phyloP scores from a whole-genome alignment of 2,113 vertebrate species.

The Manacus vitellinus region DNA sequence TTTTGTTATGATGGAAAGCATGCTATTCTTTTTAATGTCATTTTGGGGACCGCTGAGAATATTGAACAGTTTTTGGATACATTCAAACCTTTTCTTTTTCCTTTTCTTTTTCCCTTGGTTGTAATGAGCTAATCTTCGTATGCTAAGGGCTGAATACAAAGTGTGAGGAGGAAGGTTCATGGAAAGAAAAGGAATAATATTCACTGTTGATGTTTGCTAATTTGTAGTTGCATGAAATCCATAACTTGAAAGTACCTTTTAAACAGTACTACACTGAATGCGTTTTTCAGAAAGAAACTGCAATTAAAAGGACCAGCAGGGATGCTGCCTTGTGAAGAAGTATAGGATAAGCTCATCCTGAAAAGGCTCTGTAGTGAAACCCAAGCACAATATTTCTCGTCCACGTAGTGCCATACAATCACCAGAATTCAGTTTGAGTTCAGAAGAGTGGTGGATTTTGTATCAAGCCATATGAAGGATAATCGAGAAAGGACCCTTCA shows the following conservation, averaged over 20 bases:
- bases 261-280: neutral
- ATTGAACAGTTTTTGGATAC: slow-evolving; percentile 13
- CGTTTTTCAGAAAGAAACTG: neutral
- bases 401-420: neutral
- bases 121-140: neutral
- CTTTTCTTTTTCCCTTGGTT: neutral
- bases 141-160: neutral
- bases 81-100: slow-evolving; percentile 6
- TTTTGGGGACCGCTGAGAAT: neutral
- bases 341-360: neutral
- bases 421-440: neutral
- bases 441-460: accelerated
- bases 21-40: slow-evolving; percentile 34
- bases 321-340: neutral
- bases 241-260: neutral
- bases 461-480: neutral
- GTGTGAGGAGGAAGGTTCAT: neutral
- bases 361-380: neutral
- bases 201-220: neutral
- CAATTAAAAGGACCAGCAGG: neutral
- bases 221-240: neutral
- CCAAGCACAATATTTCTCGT: neutral
- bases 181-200: neutral
- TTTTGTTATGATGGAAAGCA: slow-evolving; percentile 28
- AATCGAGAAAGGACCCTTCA: neutral